phyloP scores from a whole-genome alignment of 2,797 vertebrate species.

The Malacoctenus gilli region DNA sequence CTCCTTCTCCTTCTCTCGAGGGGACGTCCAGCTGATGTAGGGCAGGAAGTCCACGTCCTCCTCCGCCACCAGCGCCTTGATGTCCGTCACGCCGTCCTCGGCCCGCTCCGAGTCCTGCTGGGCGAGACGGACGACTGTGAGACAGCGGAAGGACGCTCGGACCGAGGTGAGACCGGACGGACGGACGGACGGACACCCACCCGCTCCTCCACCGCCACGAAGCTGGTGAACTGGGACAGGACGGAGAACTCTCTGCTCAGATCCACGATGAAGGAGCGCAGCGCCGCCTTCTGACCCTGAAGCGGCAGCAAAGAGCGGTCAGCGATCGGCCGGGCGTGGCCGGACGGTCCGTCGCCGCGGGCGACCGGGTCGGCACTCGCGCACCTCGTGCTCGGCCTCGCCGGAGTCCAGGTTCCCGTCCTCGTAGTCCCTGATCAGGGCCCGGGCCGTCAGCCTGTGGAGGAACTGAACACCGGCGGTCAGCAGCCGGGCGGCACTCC shows the following conservation, averaged over 20 bases:
- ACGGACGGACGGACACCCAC: too few relatives aligned
- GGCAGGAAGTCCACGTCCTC: constrained; percentile 88
- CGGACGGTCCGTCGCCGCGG: too few relatives aligned
- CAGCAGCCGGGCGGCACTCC: too few relatives aligned
- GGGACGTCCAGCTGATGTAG: constrained; percentile 79
- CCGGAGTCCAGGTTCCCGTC: constrained; percentile 83
- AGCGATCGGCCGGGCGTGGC: too few relatives aligned
- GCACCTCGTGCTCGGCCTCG: constrained; percentile 86
- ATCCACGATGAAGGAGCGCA: constrained; percentile 84
- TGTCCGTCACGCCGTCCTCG: constrained; percentile 70
- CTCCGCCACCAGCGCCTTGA: constrained; percentile 79
- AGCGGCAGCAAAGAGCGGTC: too few relatives aligned
- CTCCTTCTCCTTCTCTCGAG: not conserved
- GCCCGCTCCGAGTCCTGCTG: constrained; percentile 73
- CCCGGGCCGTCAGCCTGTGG: constrained; percentile 88
- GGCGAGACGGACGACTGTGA: constrained; percentile 7
- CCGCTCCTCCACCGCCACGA: constrained; percentile 89
- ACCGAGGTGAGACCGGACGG: not conserved
- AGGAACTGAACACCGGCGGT: constrained; percentile 85
- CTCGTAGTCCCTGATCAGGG: constrained; percentile 89
- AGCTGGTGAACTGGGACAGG: constrained; percentile 91
- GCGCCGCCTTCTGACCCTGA: constrained; percentile 85
- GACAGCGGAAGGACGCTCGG: too few relatives aligned
- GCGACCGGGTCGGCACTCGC: too few relatives aligned
- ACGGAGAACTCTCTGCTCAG: constrained; percentile 89